Evolutionary conservation across 2,113 vertebrate species (phyloP), one percentile per base, ranked within the genome.

Genomic region (Nettapus auritus): DNA sequence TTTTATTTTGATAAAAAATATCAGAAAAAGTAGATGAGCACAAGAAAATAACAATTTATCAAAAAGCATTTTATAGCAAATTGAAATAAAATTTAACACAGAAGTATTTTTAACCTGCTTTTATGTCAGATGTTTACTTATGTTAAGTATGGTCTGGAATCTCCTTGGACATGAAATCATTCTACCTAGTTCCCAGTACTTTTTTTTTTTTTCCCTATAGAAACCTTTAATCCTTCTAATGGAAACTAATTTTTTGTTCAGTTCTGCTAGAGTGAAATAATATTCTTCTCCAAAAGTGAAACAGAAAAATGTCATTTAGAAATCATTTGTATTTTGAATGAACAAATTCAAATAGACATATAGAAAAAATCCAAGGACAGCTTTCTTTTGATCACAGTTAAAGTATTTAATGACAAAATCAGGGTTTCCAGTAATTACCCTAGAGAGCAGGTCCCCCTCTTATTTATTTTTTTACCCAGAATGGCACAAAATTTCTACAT

Each of bases 351-450:
- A 86, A 71, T 10, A 79, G 29, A 73, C 25, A 82, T 84, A 42
- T 87, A 52, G 40, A 96, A 97, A 96, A 50, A 98, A 97, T 66
- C 8, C 59, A 96, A 97, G 86, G 90, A 95, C 89, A 87, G 34
- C 80, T 86, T 66, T 89, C 78, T 88, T 93, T 97, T 86, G 69
- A 92, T 97, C 96, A 98, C 96, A 97, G 79, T 97, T 96, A 79
- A 96, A 98, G 94, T 96, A 88, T 98, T 98, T 98, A 98, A 98
- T 98, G 97, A 97, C 83, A 97, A 98, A 97, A 95, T 81, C 66
- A 84, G 78, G 73, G 33, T 93, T 97, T 97, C 96, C 92, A 97
- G 93, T 92, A 96, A 91, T 83, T 82, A 97, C 92, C 88, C 86
- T 91, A 95, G 48, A 97, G 71, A 98, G 87, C 74, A 95, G 76